Conservation (phyloP, 2,113 vertebrate species). For the Megaceryle maxima region DNA sequence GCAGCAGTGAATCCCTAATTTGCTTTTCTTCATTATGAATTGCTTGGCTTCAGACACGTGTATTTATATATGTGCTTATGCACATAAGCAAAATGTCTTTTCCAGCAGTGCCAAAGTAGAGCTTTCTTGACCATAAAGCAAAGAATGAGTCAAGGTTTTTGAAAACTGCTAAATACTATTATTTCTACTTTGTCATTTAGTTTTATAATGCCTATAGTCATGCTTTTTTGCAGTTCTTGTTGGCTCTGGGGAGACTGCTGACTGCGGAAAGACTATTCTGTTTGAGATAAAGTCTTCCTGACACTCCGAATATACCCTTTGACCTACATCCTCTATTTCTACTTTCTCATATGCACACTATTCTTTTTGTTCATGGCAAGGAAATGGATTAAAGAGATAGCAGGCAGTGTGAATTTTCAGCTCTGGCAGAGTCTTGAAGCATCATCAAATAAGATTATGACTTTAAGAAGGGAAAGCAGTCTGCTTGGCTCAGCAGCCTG, state of each 20-base stretch:
- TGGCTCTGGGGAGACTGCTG: slow-evolving; percentile 4
- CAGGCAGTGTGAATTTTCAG: neutral
- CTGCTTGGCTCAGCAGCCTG: neutral
- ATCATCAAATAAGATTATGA: slow-evolving; percentile 20
- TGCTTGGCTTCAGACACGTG: neutral
- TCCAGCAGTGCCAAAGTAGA: neutral
- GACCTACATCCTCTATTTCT: slow-evolving; percentile 34
- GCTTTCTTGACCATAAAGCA: neutral
- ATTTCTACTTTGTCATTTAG: neutral
- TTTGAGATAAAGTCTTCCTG: slow-evolving; percentile 47
- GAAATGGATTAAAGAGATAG: slow-evolving; percentile 34
- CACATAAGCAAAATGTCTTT: neutral
- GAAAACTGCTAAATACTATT: neutral
- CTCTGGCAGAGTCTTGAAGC: neutral
- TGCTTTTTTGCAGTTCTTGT: neutral
- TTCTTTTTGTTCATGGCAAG: slow-evolving; percentile 39
- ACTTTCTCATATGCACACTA: slow-evolving; percentile 1
- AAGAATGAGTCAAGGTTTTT: neutral
- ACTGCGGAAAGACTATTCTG: slow-evolving; percentile 10
- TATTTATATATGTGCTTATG: neutral
- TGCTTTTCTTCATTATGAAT: neutral
- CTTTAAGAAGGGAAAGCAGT: neutral
- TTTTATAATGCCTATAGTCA: neutral
- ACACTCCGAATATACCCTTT: slow-evolving; percentile 11
- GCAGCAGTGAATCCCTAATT: neutral